phyloP scores from a whole-genome alignment of 2,797 vertebrate species.

The Holocentrus rufus region DNA sequence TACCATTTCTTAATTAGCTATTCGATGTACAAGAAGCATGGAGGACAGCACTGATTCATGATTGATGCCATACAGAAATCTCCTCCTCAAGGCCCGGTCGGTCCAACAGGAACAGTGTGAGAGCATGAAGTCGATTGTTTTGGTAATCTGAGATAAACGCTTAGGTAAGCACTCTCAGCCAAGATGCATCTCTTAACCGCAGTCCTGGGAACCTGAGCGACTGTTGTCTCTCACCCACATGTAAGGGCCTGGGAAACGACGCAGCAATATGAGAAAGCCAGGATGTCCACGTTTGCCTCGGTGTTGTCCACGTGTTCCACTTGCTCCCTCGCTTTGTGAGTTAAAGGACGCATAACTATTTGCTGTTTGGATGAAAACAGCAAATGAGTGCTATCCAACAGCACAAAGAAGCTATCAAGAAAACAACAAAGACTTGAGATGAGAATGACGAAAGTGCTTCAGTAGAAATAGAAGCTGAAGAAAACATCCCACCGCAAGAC shows the following conservation, averaged over 20 bases:
- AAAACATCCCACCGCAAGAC: background rate
- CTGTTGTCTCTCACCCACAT: conserved; percentile 67
- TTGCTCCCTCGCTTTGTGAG: background rate
- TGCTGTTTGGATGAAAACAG: background rate
- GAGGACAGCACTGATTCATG: no score
- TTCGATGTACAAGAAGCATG: no score
- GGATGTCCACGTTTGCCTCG: background rate
- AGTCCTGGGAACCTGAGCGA: conserved; percentile 67
- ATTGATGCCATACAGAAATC: background rate
- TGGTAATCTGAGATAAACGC: conserved; percentile 71
- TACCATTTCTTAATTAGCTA: no score
- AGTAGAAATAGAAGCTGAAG: background rate
- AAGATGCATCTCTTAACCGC: conserved; percentile 20
- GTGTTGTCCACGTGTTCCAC: conserved; percentile 6
- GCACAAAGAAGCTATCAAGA: background rate
- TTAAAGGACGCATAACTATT: background rate
- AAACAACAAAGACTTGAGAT: background rate
- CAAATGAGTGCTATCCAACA: background rate
- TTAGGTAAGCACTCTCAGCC: conserved; percentile 59
- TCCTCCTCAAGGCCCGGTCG: background rate
- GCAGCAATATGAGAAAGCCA: background rate
- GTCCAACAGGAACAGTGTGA: background rate
- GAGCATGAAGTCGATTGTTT: conserved; percentile 6
- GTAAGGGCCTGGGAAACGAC: conserved; percentile 28
- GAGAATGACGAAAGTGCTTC: background rate